Evolutionary conservation across 2,888 invertebrate species (phyloP).

Genomic region (Thereva nobilitata): DNA sequence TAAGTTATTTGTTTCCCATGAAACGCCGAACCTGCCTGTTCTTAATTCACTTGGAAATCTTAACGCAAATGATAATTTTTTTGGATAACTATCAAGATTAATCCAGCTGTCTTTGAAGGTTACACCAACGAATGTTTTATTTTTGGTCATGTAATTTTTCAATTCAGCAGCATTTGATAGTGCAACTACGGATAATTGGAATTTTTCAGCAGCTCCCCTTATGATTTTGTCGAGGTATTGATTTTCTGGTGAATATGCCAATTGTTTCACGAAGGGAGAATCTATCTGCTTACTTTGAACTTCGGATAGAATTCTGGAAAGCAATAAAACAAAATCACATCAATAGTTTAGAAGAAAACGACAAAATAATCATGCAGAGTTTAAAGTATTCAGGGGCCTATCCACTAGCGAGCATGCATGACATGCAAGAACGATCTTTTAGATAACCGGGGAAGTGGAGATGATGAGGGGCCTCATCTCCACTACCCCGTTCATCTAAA

Average conservation of each 20-base stretch:
- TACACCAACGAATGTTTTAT: neutral
- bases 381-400: too few species aligned
- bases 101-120: neutral
- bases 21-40: neutral
- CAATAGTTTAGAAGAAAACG: neutral
- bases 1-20: conserved; percentile 6
- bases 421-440: too few species aligned
- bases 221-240: too few species aligned
- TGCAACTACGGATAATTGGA: too few species aligned
- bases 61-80: neutral
- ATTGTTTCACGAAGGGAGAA: too few species aligned
- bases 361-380: too few species aligned
- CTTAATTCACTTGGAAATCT: conserved; percentile 6
- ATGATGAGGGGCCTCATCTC: too few species aligned
- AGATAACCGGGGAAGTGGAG: too few species aligned
- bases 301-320: neutral
- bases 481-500: too few species aligned
- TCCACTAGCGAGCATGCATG: too few species aligned
- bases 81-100: neutral
- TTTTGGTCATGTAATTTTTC: neutral
- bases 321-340: neutral
- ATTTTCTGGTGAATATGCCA: too few species aligned
- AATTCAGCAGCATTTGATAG: neutral
- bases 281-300: neutral
- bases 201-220: neutral